These are phyloP conservation scores for Zophobas morio DNA, from an alignment of 1,140 invertebrate species.

Conservation along the genomic window DNA sequence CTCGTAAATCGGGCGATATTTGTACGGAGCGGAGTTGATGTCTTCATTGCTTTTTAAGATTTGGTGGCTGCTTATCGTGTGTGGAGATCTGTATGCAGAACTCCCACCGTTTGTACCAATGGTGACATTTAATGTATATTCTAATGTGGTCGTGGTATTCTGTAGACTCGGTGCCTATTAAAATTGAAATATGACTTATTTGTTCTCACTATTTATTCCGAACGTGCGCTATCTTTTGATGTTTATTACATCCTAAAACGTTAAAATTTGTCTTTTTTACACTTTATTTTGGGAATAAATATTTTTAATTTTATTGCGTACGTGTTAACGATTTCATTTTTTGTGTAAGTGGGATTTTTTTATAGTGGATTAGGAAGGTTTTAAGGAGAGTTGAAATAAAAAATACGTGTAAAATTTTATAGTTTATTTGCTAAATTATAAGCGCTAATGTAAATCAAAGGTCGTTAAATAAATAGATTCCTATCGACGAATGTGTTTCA, in stretches of 20 bases:
- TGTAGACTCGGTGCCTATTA: background rate
- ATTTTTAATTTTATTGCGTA: slow-evolving; percentile 21
- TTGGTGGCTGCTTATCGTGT: too few species aligned
- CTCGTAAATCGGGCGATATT: too few species aligned
- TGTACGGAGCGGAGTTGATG: background rate
- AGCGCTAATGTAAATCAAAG: background rate
- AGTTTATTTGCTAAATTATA: slow-evolving; percentile 12
- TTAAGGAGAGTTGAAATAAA: background rate
- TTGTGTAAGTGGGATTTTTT: slow-evolving; percentile 3
- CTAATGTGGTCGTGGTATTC: background rate
- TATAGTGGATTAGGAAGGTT: slow-evolving; percentile 5
- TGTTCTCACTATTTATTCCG: slow-evolving; percentile 14
- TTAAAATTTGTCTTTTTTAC: slow-evolving; percentile 24
- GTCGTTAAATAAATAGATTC: slow-evolving; percentile 2
- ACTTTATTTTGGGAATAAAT: slow-evolving; percentile 23
- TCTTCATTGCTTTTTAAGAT: background rate
- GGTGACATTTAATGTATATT: too few species aligned
- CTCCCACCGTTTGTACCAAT: too few species aligned
- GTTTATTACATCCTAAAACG: slow-evolving; percentile 32
- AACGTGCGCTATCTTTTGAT: slow-evolving; percentile 1
- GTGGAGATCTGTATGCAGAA: too few species aligned
- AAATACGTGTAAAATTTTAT: background rate
- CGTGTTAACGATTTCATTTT: background rate
- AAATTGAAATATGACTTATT: slow-evolving; percentile 22
- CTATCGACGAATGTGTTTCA: slow-evolving; percentile 7